Conservation (phyloP, 2,113 vertebrate genomes). For the Eurystomus gularis region DNA sequence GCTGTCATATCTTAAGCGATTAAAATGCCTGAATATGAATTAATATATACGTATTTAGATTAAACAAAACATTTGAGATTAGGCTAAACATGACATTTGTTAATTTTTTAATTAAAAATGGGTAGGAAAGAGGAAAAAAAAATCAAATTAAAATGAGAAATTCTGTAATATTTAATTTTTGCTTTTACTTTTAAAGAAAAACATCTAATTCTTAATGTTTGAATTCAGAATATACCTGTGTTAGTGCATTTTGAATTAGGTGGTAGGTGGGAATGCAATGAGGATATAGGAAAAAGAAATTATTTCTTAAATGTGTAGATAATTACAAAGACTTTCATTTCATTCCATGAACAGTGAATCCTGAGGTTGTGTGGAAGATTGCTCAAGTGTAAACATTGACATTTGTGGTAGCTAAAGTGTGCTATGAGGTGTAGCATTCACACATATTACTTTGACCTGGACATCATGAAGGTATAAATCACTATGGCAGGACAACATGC, state of each 20-base stretch:
- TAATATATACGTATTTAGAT: not conserved
- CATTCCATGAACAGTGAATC: not conserved
- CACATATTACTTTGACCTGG: not conserved
- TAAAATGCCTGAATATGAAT: not conserved
- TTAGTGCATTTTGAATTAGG: not conserved
- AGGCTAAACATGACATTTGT: rapidly evolving
- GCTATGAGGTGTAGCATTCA: not conserved
- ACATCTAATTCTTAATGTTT: not conserved
- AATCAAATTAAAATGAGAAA: rapidly evolving
- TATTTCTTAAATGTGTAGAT: not conserved
- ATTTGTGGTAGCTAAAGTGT: not conserved
- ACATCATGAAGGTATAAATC: constrained; percentile 17
- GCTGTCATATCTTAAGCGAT: not conserved
- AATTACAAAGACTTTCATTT: not conserved
- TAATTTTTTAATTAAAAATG: not conserved
- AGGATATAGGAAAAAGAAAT: not conserved
- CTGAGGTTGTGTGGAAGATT: not conserved
- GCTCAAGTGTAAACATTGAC: not conserved
- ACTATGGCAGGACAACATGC: not conserved
- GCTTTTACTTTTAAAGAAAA: not conserved
- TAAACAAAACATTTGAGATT: not conserved
- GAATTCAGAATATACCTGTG: not conserved
- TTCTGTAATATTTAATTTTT: not conserved
- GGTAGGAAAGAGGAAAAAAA: not conserved
- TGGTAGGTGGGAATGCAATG: not conserved